Percentiles rank a stretch among this genome's conserved stretches.
phyloP scores from a whole-genome alignment of 2,113 vertebrate genomes.

The Rutilus rutilus region DNA sequence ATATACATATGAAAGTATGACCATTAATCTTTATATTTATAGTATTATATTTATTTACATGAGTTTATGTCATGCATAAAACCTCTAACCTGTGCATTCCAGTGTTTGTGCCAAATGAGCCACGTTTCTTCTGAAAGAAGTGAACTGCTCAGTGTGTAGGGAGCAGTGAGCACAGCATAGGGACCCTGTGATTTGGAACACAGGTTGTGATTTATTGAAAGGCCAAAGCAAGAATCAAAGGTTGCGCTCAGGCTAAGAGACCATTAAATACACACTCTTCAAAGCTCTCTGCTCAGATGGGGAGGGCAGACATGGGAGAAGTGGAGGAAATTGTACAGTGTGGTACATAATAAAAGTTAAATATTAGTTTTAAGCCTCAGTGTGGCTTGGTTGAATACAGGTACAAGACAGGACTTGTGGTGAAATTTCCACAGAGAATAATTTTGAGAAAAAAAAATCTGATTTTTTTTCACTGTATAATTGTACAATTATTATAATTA shows the following conservation, averaged over 20 bases:
- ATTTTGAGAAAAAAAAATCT: too few species aligned
- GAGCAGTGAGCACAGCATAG: background rate
- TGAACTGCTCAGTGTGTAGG: background rate
- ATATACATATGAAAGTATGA: background rate
- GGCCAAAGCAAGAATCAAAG: constrained; percentile 21
- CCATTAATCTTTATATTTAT: background rate
- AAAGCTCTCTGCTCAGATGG: background rate
- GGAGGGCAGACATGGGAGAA: background rate
- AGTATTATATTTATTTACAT: too few species aligned
- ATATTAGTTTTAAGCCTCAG: background rate
- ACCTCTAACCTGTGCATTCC: background rate
- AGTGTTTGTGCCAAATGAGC: background rate
- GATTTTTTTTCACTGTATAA: too few species aligned
- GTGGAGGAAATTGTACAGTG: constrained; percentile 1
- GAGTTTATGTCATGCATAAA: background rate
- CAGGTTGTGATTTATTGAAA: constrained; percentile 23
- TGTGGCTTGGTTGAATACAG: background rate
- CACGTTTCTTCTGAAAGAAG: background rate
- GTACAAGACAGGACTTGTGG: background rate
- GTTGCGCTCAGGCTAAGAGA: constrained; percentile 28
- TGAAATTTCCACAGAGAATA: background rate
- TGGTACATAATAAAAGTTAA: background rate
- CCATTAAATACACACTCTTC: constrained; percentile 24
- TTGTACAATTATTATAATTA: background rate
- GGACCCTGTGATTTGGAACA: background rate